Evolutionary conservation across 2,113 vertebrate genomes (phyloP).

Genomic region (Myiopsitta monachus): DNA sequence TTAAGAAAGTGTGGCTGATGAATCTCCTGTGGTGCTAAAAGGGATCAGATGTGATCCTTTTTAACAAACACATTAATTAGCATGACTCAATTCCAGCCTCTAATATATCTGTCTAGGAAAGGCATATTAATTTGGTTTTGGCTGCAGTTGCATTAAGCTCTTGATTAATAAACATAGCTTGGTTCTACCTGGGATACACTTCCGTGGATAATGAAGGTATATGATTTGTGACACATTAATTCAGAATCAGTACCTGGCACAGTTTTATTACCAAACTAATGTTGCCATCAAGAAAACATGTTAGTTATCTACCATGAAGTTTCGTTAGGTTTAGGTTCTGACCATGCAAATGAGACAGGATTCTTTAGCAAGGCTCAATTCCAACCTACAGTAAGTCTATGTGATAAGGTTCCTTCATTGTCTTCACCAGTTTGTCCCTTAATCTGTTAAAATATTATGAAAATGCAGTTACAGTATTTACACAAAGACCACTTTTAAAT

Average conservation of each 20-base stretch:
- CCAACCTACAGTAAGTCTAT: conserved; percentile 73
- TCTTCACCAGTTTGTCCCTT: conserved; percentile 72
- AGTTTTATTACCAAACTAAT: not conserved
- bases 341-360: conserved; percentile 72
- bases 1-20: conserved; percentile 58
- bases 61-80: conserved; percentile 63
- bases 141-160: not conserved
- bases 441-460: conserved; percentile 74
- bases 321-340: conserved; percentile 70
- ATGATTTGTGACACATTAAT: not conserved
- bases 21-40: conserved; percentile 41
- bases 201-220: not conserved
- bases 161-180: not conserved
- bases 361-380: conserved; percentile 70
- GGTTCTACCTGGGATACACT: conserved; percentile 1
- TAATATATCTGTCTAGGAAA: conserved; percentile 54
- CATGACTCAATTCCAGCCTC: conserved; percentile 53
- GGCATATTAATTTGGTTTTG: not conserved
- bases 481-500: conserved; percentile 71
- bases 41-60: conserved; percentile 63
- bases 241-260: not conserved
- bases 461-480: conserved; percentile 72
- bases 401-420: conserved; percentile 77
- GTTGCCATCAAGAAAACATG: conserved; percentile 35
- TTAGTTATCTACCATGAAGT: conserved; percentile 64